Base-by-base conservation (phyloP, 2,113 vertebrate genomes). In the Lophura nycthemera region DNA sequence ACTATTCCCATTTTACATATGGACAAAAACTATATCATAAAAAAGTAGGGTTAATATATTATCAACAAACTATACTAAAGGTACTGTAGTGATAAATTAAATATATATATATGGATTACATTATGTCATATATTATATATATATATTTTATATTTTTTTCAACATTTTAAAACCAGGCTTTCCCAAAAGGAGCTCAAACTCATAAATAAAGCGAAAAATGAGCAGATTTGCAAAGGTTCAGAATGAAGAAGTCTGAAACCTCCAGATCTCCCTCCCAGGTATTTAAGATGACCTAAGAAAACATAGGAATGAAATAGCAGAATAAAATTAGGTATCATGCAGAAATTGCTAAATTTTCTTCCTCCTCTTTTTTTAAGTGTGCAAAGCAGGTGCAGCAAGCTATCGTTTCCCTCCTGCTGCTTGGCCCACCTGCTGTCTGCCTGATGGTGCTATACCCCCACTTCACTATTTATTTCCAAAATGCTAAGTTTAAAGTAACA, bases 341-440 rank as follows among this genome's bases (percentile, higher is more conserved):
- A 89, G 50, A 74, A 91, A 85, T 59, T 87, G 82, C 34, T 36
- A 65, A 45, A 36, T 67, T 81, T 50, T 60, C 13, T 63, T 42
- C 4, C 6, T 6, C n/a, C 20, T 11, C 21, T 47, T 42, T 22
- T 30, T 25, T 0, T 59, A 76, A 95, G 73, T 63, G 56, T 77
- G 38, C 60, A 64, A 92, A 96, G 60, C 96, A 96, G 96, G 93
- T 96, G 95, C 83, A 57, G 72, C 75, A 95, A 94, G n/a, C 79
- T 80, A 91, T 91, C 86, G 91, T 96, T 96, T 91, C 86, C 76
- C 92, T 93, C 95, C 95, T 86, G 95, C 96, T 96, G 95, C 72
- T 47, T 80, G 88, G 95, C 95, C 95, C 96, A 95, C 96, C 95
- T 96, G 96, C 96, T 96, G 93, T 94, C 92, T 94, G 88, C 93